phyloP scores from a whole-genome alignment of 2,888 invertebrate genomes.

The Hemaris fuciformis region DNA sequence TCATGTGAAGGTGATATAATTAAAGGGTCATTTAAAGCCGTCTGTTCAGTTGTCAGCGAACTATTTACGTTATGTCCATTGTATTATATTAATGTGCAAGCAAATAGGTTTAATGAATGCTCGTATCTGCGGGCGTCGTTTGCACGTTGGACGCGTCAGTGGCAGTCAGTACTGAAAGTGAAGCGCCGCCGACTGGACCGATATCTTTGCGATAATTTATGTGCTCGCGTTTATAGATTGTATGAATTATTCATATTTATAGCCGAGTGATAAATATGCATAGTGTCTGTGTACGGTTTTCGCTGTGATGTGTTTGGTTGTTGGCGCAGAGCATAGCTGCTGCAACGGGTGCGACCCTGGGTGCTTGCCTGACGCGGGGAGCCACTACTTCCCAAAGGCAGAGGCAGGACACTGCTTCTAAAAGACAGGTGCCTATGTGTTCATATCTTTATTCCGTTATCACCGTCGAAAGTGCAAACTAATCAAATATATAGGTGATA shows the following conservation, averaged over 20 bases:
- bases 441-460: neutral
- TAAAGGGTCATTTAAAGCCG: neutral
- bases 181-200: slow-evolving; percentile 36
- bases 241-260: slow-evolving; percentile 29
- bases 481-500: neutral
- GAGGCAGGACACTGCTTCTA: slow-evolving; percentile 75
- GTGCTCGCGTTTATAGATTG: slow-evolving; percentile 28
- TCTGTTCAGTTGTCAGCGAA: neutral
- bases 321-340: slow-evolving; percentile 73
- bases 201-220: slow-evolving; percentile 30
- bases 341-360: slow-evolving; percentile 80
- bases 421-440: slow-evolving; percentile 67
- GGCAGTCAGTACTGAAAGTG: slow-evolving; percentile 34
- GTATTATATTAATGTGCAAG: neutral
- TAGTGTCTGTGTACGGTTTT: slow-evolving; percentile 22
- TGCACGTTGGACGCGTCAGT: neutral
- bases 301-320: slow-evolving; percentile 22
- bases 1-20: neutral
- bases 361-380: slow-evolving; percentile 80
- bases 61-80: neutral
- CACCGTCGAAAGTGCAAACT: neutral
- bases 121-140: slow-evolving; percentile 26
- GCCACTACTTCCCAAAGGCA: slow-evolving; percentile 81
- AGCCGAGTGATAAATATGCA: neutral
- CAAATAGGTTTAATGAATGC: slow-evolving; percentile 13